Base-by-base conservation (phyloP, 2,113 vertebrate species). In the Calidris pugnax region DNA sequence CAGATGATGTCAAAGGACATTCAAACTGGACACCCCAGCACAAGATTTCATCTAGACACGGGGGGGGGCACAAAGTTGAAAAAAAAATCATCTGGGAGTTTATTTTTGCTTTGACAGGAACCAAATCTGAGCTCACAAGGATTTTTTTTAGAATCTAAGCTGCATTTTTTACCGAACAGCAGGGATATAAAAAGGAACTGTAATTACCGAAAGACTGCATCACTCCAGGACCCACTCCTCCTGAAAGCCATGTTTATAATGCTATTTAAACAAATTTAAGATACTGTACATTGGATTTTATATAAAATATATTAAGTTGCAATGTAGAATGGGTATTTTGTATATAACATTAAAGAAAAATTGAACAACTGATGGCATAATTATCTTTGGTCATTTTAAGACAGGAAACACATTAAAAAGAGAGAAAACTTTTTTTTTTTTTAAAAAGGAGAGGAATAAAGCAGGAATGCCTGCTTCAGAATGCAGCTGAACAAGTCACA, bases 201-300 rank as follows among this genome's bases (percentile, higher is more conserved):
- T 62, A 81, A 94, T 43, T 89, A 85, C 89, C 8, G 82, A 81
- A 85, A 75, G 89, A 89, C 74, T 93, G 69, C 32, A 37, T 64
- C 83, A 69, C 37, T 78, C 82, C 75, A 95, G 84, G 88, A 94
- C 89, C 33, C 78, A 95, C 75, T 95, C 43, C 45, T 97, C 57
- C 75, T 78, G 56, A 94, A 97, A 97, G 35, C 26, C 53, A 69
- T 64, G 56, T 96, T 97, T 91, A 78, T 96, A 97, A 81, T 64
- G 95, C 80, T 98, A 98, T 98, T 98, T 98, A 98, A 98, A 94
- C 93, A 97, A 97, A 95, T 86, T 89, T 95, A 97, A 97, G 64
- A 94, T 95, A 93, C 80, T 97, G 91, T 97, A 95, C 92, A 96
- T 97, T 87, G 94, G 86, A 85, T 96, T 98, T 97, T 97, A 93